Evolutionary conservation across 2,888 invertebrate genomes (phyloP).

Genomic region (Idaea aversata): DNA sequence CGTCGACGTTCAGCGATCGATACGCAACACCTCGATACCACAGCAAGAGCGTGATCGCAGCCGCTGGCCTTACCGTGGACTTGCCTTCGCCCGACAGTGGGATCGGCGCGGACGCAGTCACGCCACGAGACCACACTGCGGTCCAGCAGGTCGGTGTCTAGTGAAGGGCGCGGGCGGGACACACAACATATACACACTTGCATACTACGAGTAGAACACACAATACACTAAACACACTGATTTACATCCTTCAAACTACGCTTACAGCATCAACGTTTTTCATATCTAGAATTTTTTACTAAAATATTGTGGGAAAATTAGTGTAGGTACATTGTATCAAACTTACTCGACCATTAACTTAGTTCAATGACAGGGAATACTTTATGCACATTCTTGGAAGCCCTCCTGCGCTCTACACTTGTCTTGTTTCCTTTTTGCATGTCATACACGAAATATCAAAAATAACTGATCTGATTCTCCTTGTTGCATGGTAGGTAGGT

Average conservation of each 20-base stretch:
- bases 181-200: conserved; percentile 32
- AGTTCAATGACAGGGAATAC: conserved; percentile 14
- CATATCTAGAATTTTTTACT: not conserved
- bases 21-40: conserved; percentile 86
- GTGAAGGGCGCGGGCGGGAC: conserved; percentile 72
- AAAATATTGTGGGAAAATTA: not conserved
- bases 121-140: conserved; percentile 93
- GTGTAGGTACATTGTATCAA: not conserved
- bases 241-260: not conserved
- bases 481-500: not conserved
- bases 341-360: not conserved
- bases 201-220: conserved; percentile 31
- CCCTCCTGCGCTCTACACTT: conserved; percentile 65
- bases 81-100: conserved; percentile 97
- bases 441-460: conserved; percentile 2
- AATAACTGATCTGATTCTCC: conserved; percentile 8
- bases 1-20: conserved; percentile 84
- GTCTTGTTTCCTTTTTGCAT: conserved; percentile 16
- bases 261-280: not conserved
- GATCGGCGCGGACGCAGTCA: conserved; percentile 96
- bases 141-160: conserved; percentile 90
- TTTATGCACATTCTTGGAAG: conserved; percentile 47
- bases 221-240: conserved; percentile 15
- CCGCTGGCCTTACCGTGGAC: conserved; percentile 93
- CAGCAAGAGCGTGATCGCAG: conserved; percentile 86